Base-by-base conservation (phyloP, 2,888 invertebrate species). In the Periphyllus acericola region DNA sequence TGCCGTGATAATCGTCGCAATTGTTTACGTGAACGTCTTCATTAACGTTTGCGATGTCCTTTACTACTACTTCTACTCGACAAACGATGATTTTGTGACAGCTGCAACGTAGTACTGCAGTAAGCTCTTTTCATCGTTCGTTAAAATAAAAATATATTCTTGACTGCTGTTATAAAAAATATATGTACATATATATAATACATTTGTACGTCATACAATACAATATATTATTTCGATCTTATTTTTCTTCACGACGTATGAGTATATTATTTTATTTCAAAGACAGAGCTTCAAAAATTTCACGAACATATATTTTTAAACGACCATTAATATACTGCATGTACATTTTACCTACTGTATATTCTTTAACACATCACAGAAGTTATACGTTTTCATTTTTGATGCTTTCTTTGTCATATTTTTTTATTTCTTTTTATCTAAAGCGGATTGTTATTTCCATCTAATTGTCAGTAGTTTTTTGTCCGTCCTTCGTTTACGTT, bases 31-130 rank as follows among this genome's bases (percentile, higher is more conserved):
- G 68, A 32, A 21, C 21, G 29, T 40, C 36, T 81, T 81, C 40
- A 81, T 82, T 82, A 71, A 40, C 40, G 32, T 81, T 17, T 3
- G 3, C 46, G 29, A 9, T 29, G 68, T 9, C 9, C 4, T 68
- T n/a, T 36, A 11, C 8, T 68, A 32, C 29, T 40, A 6, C 25
- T 21, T 21, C 17, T 79, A 55, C 29, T 29, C 19, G 66, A 66
- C 66, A 80, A 80, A 36, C 66, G 60, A 80, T n/a, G 82, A 82
- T 32, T 82, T 34, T 9, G 14, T 71, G 82, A 82, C 68, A 46
- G 46, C 3, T 21, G 19, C 60, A 25, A 34, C 14, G 25, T 25
- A 78, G 32, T 32, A 29, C 3, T 60, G 79, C 17, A 60, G 60
- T 81, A 81, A 81, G 66, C 68, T 40, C n/a, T 40, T 81, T 66